Evolutionary conservation across 2,797 vertebrate species (phyloP).

Genomic region (Astyanax mexicanus): DNA sequence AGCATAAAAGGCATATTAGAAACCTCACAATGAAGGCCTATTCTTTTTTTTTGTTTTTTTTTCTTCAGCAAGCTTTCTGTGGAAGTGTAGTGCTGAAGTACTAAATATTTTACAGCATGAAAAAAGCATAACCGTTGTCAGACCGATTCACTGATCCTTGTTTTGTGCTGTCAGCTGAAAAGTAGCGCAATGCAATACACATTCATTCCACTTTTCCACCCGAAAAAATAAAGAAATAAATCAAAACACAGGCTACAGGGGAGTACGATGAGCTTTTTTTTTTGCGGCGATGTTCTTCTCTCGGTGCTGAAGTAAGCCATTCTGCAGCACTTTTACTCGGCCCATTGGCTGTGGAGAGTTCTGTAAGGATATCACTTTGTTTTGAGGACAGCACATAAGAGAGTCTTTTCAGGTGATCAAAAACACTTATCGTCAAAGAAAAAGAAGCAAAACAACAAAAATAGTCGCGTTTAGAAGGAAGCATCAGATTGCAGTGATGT

Average conservation of each 20-base stretch:
- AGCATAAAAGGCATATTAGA: slow-evolving; percentile 7
- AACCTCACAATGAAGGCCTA: not conserved
- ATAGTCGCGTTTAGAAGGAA: too few relatives aligned
- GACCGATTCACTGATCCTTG: slow-evolving; percentile 20
- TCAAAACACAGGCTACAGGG: not conserved
- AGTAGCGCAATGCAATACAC: not conserved
- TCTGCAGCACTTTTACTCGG: not conserved
- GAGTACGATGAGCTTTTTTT: slow-evolving; percentile 4
- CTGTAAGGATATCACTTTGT: not conserved
- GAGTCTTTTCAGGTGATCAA: slow-evolving; percentile 24
- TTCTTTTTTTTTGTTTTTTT: not conserved
- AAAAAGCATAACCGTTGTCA: slow-evolving; percentile 1
- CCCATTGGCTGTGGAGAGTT: not conserved
- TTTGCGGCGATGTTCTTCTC: slow-evolving; percentile 3
- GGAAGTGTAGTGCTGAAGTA: not conserved
- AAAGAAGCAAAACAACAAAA: too few relatives aligned
- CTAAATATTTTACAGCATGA: slow-evolving; percentile 7
- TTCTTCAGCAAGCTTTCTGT: not conserved
- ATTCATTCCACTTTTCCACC: too few relatives aligned
- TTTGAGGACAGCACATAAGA: not conserved
- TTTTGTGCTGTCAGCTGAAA: slow-evolving; percentile 26
- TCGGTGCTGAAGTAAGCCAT: slow-evolving; percentile 14
- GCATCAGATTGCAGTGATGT: too few relatives aligned
- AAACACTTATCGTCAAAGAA: too few relatives aligned
- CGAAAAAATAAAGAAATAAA: too few relatives aligned